A percentile compares a stretch with the other conserved stretches of the same genome.
Conservation (phyloP, 2,113 vertebrate species). For the Ictidomys tridecemlineatus region DNA sequence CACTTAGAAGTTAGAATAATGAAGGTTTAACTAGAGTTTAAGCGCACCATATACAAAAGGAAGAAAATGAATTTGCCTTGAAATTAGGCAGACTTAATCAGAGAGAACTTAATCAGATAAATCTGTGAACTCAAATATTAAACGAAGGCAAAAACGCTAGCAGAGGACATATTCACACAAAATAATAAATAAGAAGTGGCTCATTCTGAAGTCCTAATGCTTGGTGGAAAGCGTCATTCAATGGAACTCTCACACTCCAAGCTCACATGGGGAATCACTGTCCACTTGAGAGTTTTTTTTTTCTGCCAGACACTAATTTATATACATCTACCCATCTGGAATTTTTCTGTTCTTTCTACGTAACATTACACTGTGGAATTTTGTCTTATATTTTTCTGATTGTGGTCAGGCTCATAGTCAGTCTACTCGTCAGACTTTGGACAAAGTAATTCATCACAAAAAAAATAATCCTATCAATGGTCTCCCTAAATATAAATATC, state of each 20-base stretch:
- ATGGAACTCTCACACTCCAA: not conserved
- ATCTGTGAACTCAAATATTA: not conserved
- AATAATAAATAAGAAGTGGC: not conserved
- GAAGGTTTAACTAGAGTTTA: not conserved
- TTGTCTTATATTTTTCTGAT: not conserved
- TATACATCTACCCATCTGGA: not conserved
- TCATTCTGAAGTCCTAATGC: not conserved
- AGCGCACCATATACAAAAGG: not conserved
- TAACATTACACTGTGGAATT: not conserved
- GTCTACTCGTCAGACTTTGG: not conserved
- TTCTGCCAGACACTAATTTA: not conserved
- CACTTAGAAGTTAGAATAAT: not conserved
- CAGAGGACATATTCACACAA: not conserved
- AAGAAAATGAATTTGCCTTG: not conserved
- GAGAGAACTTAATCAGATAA: not conserved
- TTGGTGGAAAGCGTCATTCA: not conserved
- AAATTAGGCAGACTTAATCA: not conserved
- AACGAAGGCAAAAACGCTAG: not conserved
- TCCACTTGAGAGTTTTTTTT: not conserved
- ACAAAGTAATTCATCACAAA: not conserved
- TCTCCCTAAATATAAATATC: not conserved
- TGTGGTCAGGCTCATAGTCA: not conserved
- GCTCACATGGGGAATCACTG: not conserved
- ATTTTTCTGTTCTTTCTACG: not conserved
- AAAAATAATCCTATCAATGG: not conserved